Base-by-base conservation (phyloP, 2,888 invertebrate species). In the Rhagonycha lutea region DNA sequence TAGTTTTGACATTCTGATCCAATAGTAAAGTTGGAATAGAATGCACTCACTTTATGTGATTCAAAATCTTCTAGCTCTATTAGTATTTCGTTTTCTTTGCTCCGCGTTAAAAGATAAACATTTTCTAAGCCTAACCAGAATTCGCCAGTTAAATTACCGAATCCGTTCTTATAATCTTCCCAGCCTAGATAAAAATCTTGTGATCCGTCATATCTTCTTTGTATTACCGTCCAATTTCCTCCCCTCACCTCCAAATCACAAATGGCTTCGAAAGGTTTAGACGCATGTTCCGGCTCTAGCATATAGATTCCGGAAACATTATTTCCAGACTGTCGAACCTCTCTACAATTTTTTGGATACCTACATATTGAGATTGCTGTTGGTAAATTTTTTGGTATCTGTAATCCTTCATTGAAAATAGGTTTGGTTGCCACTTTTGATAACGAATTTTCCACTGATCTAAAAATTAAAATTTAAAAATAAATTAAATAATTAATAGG, bases 81-180 rank as follows among this genome's bases (percentile, higher is more conserved):
- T 73, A 92, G 86, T 75, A 94, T 84, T 82, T 93, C 91, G 74
- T 91, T 89, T 28, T 91, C 84, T 75, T 87, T 82, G 71, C 79
- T 61, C 91, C 88, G 83, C 89, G 89, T 89, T 10, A 90, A 78
- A 12, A 84, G 82, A 83, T 93, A 90, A 8, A 94, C 86, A 80
- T 93, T 92, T 75, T 94, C 93, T 75, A 93, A 84, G 0, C 94
- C 94, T 18, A 94, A 88, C 91, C 94, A 94, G 85, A 93, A 94
- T 83, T 94, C 94, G 0, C 91, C 91, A 0, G 91, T 92, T 23
- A 94, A 86, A 83, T 94, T 93, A 12, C 94, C 94, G 82, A 94
- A 94, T 9, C 94, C 94, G 65, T 89, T 86, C 81, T 91, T 92
- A 83, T 94, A 94, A 68, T 92, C 92, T 0, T 89, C 83, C 93